Percentiles rank a stretch among this genome's conserved stretches.
Conservation (phyloP, 2,797 vertebrate genomes). For the Falco biarmicus region DNA sequence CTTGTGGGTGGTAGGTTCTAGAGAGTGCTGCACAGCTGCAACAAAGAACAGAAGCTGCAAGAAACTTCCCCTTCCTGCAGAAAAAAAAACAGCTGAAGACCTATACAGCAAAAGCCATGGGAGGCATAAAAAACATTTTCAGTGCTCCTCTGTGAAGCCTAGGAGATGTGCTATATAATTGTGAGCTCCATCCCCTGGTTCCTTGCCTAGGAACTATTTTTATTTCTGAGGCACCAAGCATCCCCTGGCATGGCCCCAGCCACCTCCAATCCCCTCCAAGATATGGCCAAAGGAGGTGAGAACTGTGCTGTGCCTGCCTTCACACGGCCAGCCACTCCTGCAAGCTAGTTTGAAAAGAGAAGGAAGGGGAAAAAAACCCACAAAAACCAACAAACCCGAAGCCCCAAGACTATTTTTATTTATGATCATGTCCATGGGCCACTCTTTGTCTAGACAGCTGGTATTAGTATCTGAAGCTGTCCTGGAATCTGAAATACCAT, state of each 20-base stretch:
- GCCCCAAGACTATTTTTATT: slow-evolving; percentile 69
- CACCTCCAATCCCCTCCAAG: neutral
- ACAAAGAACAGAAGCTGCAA: neutral
- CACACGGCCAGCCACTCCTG: neutral
- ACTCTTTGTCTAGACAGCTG: slow-evolving; percentile 79
- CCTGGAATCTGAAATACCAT: slow-evolving; percentile 64
- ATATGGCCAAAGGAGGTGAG: neutral
- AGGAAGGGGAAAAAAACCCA: neutral
- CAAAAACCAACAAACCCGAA: neutral
- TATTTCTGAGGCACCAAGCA: neutral
- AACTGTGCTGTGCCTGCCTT: neutral
- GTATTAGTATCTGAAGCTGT: slow-evolving; percentile 66
- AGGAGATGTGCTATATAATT: neutral
- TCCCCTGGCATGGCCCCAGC: neutral
- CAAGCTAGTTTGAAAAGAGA: neutral
- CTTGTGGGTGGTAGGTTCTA: neutral
- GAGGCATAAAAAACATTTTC: neutral
- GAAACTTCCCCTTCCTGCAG: neutral
- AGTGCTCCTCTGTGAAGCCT: neutral
- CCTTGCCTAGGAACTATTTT: neutral
- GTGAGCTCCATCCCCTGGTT: neutral
- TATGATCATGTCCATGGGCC: slow-evolving; percentile 56
- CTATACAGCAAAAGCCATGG: neutral
- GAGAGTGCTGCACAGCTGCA: neutral
- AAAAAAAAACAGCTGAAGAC: neutral